Evolutionary conservation across 2,888 invertebrate species (phyloP), one percentile per base, ranked within the genome.

Genomic region (Metalampra italica): DNA sequence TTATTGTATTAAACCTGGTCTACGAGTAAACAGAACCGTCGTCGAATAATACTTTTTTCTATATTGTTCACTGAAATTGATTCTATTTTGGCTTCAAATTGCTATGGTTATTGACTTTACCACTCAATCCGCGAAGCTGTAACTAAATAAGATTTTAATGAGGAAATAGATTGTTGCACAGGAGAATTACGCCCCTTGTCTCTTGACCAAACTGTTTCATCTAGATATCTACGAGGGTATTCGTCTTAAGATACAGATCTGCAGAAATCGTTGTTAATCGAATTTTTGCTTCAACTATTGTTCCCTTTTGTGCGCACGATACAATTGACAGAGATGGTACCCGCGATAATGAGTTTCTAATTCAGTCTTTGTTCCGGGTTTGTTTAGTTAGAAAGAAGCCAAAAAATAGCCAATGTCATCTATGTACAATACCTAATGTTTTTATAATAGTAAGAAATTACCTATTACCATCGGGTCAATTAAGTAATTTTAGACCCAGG

Each of bases 281-380:
- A 65, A 54, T 63, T 68, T 70, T 71, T 69, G 61, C 64, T 64
- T 60, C 51, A 56, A 62, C 69, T 60, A 71, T 78, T 78, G 74
- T 79, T 75, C 67, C 11, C 62, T n/a, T 53, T n/a, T 7, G n/a
- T 53, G 3, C 2, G n/a, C 42, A 54, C 53, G 59, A 62, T 55
- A 55, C 60, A 59, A 68, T 69, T 66, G 66, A 59, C 64, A 55
- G 55, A 66, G 71, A 68, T 65, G 56, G 59, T 56, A 57, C 51
- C 59, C 45, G 50, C 53, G 69, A 72, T 74, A 69, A 66, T 66
- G 52, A 54, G 49, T 51, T 43, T 56, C 56, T 61, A 59, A 58
- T 69, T 65, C 57, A 57, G 54, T 22, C 22, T 22, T 22, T 5
- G 22, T 22, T 22, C 5, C 22, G 22, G 22, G 57, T 55, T 55